Conservation (phyloP, 1,140 invertebrate species). For the Drosophila arizonae region DNA sequence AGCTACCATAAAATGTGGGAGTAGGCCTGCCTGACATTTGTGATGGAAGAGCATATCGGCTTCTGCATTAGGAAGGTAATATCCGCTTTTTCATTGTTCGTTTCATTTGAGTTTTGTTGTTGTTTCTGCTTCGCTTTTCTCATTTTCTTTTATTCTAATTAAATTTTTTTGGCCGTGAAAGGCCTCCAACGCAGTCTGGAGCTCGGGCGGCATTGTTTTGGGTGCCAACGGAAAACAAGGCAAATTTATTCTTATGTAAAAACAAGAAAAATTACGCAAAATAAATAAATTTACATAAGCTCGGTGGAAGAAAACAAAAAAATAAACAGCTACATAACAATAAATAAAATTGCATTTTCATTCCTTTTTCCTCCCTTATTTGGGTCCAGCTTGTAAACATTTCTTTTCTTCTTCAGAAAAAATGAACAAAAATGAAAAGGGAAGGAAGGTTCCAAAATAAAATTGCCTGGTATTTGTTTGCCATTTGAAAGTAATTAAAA, state of each 20-base stretch:
- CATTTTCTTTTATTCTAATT: slow-evolving; percentile 78
- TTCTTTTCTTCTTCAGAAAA: slow-evolving; percentile 25
- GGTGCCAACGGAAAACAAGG: slow-evolving; percentile 53
- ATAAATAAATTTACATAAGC: slow-evolving; percentile 83
- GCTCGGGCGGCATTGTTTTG: slow-evolving; percentile 32
- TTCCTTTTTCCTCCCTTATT: slow-evolving; percentile 40
- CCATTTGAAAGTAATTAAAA: slow-evolving; percentile 81
- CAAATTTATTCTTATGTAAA: slow-evolving; percentile 77
- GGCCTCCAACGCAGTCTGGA: slow-evolving; percentile 21
- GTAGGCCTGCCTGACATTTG: too few relatives aligned
- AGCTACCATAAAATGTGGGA: not conserved
- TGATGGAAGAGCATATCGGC: too few relatives aligned
- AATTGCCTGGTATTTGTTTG: slow-evolving; percentile 50
- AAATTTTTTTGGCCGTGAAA: slow-evolving; percentile 63
- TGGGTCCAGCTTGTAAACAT: slow-evolving; percentile 41
- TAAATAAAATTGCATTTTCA: slow-evolving; percentile 81
- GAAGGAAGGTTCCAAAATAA: slow-evolving; percentile 46
- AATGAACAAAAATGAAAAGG: slow-evolving; percentile 17
- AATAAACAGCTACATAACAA: slow-evolving; percentile 75
- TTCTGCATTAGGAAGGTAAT: too few relatives aligned
- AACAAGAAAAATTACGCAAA: slow-evolving; percentile 82
- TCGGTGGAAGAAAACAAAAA: slow-evolving; percentile 22
- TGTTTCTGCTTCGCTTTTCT: slow-evolving; percentile 57
- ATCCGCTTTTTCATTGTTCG: slow-evolving; percentile 33
- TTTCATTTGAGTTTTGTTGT: slow-evolving; percentile 73